A percentile compares a stretch with the other conserved stretches of the same genome.
These are phyloP conservation scores for Alaudala cheleensis DNA, from an alignment of 2,113 vertebrate species.

Conservation along the genomic window DNA sequence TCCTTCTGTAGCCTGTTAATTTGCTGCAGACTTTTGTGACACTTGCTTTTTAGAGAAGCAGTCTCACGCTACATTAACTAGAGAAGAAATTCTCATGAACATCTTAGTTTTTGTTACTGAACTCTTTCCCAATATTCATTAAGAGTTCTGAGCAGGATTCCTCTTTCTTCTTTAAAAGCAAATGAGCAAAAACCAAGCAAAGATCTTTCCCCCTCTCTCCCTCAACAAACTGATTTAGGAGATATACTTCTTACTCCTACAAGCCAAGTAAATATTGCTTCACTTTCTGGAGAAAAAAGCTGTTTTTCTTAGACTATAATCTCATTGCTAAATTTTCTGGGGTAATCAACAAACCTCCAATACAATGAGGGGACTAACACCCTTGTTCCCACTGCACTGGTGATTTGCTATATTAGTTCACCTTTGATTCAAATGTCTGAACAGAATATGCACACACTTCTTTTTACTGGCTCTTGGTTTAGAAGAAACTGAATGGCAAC, in stretches of 20 bases:
- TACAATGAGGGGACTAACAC: background rate
- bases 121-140: background rate
- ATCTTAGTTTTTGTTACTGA: background rate
- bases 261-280: background rate
- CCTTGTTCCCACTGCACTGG: background rate
- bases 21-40: background rate
- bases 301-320: background rate
- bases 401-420: background rate
- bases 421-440: background rate
- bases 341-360: background rate
- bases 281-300: background rate
- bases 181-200: background rate
- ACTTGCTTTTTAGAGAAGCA: background rate
- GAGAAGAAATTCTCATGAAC: background rate
- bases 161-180: background rate
- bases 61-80: background rate
- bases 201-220: background rate
- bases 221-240: background rate
- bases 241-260: background rate
- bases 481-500: background rate
- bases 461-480: background rate
- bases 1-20: background rate
- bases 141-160: background rate
- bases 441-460: background rate
- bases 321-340: background rate